Evolutionary conservation across 2,113 vertebrate species (phyloP), one percentile per base, ranked within the genome.

Genomic region (Oryzias melastigma): DNA sequence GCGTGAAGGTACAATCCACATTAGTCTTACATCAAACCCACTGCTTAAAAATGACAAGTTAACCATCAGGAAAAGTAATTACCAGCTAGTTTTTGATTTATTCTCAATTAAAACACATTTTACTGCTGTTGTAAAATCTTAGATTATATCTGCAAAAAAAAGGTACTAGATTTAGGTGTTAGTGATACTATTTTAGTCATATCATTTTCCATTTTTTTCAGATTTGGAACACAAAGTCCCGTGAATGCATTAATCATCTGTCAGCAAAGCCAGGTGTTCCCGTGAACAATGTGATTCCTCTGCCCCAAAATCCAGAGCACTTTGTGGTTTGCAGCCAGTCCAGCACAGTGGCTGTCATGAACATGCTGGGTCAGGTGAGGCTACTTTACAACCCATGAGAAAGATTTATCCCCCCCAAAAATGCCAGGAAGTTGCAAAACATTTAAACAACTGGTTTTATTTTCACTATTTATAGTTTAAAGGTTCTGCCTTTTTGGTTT

Each of bases 321-420:
- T 98, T 98, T 0, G 93, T 98, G 43, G 93, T 98, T 66, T 98
- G 97, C 71, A 98, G 97, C 89, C 92, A 94, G 65, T 98, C 97
- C 0, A 96, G 93, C 73, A 97, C 94, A 0, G 94, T 98, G 0
- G 94, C 97, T 76, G 91, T 98, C 73, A 94, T 99, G 95, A 97
- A 94, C 90, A 95, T 96, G 93, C 93, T 93, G 53, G 97, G 97
- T 12, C 96, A 98, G 69, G 97, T 98, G 87, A 83, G 93, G 48
- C n/a, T 24, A 14, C 42, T 62, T 29, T 7, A 7, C 6, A 7
- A 6, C 35, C 10, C 8, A 8, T 35, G 35, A 35, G 35, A 12
- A 35, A 3, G 10, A 35, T 35, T 7, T n/a, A n/a, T n/a, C n/a
- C 2, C 10, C 29, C 6, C 2, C 18, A 18, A 18, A 7, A 8